These are phyloP conservation scores for Phortica okadai DNA, from an alignment of 2,888 invertebrate species.

Conservation along the genomic window DNA sequence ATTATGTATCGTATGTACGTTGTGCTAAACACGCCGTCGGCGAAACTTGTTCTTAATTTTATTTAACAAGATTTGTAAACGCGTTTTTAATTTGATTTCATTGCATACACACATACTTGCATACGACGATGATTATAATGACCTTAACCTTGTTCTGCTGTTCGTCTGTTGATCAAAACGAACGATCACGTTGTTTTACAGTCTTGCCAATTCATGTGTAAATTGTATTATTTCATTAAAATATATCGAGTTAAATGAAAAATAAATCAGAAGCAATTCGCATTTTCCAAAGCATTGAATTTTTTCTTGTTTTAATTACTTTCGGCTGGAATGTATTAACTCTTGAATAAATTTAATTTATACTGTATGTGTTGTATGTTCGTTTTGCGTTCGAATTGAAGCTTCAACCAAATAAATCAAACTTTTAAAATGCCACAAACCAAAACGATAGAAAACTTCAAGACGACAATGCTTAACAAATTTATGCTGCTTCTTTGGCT, in stretches of 20 bases:
- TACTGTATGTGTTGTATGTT: too few species aligned
- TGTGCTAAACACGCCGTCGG: not conserved
- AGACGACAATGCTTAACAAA: not conserved
- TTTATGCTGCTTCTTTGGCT: not conserved
- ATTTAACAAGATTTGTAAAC: constrained; percentile 61
- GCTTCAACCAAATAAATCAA: not conserved
- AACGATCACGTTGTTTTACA: not conserved
- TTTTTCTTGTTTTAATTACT: too few species aligned
- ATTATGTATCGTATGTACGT: not conserved
- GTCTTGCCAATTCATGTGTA: not conserved
- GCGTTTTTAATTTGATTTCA: constrained; percentile 45
- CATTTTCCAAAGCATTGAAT: too few species aligned
- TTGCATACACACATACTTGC: constrained; percentile 30
- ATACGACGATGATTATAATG: constrained; percentile 51
- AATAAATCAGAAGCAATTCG: too few species aligned
- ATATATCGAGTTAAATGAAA: too few species aligned
- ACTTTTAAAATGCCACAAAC: not conserved
- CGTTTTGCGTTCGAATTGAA: too few species aligned
- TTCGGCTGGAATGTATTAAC: too few species aligned
- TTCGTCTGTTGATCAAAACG: too few species aligned
- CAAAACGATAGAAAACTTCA: not conserved
- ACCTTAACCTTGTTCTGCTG: constrained; percentile 64
- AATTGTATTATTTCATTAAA: not conserved
- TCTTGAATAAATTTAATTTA: too few species aligned
- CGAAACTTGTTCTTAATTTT: constrained; percentile 62